Percentiles rank a stretch among this genome's conserved stretches.
Conservation (phyloP, 2,113 vertebrate species). For the Trematomus loennbergii region DNA sequence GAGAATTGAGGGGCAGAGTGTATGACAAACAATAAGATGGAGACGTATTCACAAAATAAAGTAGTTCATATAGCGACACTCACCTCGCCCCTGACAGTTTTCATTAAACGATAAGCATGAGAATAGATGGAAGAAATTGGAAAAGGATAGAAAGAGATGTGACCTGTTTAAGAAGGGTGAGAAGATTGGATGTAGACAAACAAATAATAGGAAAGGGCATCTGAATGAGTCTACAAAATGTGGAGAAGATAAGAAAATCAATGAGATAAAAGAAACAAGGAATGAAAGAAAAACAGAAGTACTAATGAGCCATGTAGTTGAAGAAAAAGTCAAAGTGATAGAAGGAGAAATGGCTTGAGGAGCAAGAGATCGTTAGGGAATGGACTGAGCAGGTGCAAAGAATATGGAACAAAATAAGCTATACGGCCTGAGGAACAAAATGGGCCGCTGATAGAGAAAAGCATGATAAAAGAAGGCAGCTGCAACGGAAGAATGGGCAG, state of each 20-base stretch:
- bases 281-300: constrained; percentile 16
- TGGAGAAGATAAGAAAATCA: neutral
- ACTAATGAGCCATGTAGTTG: constrained; percentile 43
- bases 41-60: neutral
- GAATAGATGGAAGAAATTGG: neutral
- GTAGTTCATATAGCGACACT: constrained; percentile 7
- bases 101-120: neutral
- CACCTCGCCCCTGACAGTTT: neutral
- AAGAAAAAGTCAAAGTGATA: constrained; percentile 46
- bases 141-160: neutral
- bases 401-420: constrained; percentile 59
- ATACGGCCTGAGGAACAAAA: constrained; percentile 42
- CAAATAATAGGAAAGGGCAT: constrained; percentile 2
- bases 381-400: constrained; percentile 52
- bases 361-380: constrained; percentile 13
- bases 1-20: constrained; percentile 6
- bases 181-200: neutral
- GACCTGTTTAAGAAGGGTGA: neutral
- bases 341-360: constrained; percentile 41
- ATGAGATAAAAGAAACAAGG: constrained; percentile 19
- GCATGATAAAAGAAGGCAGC: constrained; percentile 56
- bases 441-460: constrained; percentile 32
- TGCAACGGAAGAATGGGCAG: constrained; percentile 33
- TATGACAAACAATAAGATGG: neutral
- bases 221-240: constrained; percentile 22